Conservation (phyloP, 2,888 invertebrate species). For the Nephrocerus scutellatus region DNA sequence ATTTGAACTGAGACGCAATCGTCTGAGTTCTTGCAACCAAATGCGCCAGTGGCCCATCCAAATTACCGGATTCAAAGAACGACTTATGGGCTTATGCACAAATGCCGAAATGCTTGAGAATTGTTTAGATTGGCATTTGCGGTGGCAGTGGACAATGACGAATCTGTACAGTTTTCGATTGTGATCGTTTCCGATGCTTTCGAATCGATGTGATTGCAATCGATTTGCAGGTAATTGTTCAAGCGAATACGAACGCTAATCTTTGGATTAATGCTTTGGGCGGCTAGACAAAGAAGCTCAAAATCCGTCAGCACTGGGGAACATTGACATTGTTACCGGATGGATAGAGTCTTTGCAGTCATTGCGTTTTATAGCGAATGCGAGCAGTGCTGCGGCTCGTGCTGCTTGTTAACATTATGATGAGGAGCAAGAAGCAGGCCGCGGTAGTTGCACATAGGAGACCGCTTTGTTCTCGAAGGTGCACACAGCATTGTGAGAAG, state of each 20-base stretch:
- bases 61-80: slow-evolving; percentile 52
- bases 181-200: slow-evolving; percentile 36
- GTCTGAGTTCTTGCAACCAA: slow-evolving; percentile 54
- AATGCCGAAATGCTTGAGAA: slow-evolving; percentile 42
- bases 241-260: slow-evolving; percentile 40
- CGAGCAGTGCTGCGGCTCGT: too few relatives aligned
- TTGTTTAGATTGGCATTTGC: slow-evolving; percentile 46
- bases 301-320: slow-evolving; percentile 35
- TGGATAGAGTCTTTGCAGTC: slow-evolving; percentile 35
- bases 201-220: slow-evolving; percentile 38
- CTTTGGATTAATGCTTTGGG: slow-evolving; percentile 29
- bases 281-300: slow-evolving; percentile 41
- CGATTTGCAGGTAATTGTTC: slow-evolving; percentile 36
- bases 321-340: slow-evolving; percentile 34
- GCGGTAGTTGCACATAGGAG: too few relatives aligned
- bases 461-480: too few relatives aligned
- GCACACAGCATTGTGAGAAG: too few relatives aligned
- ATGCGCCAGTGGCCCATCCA: slow-evolving; percentile 52
- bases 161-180: slow-evolving; percentile 40
- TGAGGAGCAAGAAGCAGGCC: too few relatives aligned
- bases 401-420: too few relatives aligned
- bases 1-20: slow-evolving; percentile 56
- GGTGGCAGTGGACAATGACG: slow-evolving; percentile 43
- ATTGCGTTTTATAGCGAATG: slow-evolving; percentile 29
- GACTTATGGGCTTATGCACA: slow-evolving; percentile 47